Evolutionary conservation across 1,140 invertebrate genomes (phyloP).

Genomic region (Medauroidea extradentata): DNA sequence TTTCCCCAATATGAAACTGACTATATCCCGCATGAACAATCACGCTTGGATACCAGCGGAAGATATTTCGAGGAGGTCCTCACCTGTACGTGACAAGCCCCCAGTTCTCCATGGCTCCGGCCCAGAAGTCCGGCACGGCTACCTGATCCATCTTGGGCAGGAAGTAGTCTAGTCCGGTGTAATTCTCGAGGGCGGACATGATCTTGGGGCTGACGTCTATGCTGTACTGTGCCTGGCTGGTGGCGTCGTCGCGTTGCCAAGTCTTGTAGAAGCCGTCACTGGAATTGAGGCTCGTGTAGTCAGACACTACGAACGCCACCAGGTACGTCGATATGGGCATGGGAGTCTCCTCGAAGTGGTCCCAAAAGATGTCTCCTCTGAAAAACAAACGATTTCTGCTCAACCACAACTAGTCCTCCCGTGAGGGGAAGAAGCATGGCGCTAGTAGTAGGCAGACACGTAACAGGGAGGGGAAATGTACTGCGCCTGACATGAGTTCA

Average conservation of each 20-base stretch:
- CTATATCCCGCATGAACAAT: no score
- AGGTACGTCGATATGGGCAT: slow-evolving; percentile 68
- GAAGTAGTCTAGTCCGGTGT: slow-evolving; percentile 7
- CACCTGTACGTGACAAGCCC: slow-evolving; percentile 49
- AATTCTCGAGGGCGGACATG: not conserved
- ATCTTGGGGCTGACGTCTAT: slow-evolving; percentile 75
- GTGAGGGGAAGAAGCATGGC: no score
- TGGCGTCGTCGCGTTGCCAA: slow-evolving; percentile 42
- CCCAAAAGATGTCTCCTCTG: no score
- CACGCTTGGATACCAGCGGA: no score
- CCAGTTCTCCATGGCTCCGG: slow-evolving; percentile 61
- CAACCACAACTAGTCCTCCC: no score
- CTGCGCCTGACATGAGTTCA: no score
- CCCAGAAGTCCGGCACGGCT: slow-evolving; percentile 50
- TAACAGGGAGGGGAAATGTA: no score
- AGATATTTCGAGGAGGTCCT: no score
- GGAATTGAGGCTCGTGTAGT: slow-evolving; percentile 45
- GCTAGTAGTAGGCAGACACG: no score
- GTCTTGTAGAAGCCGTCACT: not conserved
- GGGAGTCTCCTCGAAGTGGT: no score
- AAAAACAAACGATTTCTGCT: no score
- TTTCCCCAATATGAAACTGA: no score
- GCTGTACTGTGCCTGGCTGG: slow-evolving; percentile 73
- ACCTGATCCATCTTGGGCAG: slow-evolving; percentile 32
- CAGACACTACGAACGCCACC: slow-evolving; percentile 66